A percentile compares a stretch with the other conserved stretches of the same genome.
phyloP scores from a whole-genome alignment of 2,888 invertebrate genomes.

The Itoplectis maculator region DNA sequence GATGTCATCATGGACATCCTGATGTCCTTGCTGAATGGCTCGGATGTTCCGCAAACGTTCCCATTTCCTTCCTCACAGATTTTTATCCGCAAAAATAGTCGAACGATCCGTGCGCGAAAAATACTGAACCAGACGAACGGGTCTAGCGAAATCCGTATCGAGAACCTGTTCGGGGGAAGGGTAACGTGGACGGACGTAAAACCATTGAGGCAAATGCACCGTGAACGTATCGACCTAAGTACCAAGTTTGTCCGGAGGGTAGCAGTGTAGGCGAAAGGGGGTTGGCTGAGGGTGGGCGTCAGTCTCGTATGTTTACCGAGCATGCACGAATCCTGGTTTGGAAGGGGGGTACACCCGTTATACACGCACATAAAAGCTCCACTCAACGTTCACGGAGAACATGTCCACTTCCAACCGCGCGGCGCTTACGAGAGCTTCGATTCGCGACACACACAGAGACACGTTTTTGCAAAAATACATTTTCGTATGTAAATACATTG shows the following conservation, averaged over 20 bases:
- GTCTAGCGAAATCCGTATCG: conserved; percentile 10
- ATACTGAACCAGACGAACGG: neutral
- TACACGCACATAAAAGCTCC: conserved; percentile 27
- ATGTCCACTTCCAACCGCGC: neutral
- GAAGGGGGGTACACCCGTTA: conserved; percentile 5
- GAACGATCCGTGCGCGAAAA: conserved; percentile 2
- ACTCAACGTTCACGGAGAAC: conserved; percentile 20
- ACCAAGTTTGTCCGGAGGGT: conserved; percentile 28
- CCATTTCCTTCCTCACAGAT: neutral
- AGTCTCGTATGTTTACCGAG: conserved; percentile 20
- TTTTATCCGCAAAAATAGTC: neutral
- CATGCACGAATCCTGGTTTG: conserved; percentile 41
- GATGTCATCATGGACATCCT: too few relatives aligned
- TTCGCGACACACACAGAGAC: neutral
- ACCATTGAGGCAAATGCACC: conserved; percentile 50
- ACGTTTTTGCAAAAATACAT: conserved; percentile 10
- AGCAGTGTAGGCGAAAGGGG: neutral
- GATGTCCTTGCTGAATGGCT: conserved; percentile 28
- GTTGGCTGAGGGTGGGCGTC: neutral
- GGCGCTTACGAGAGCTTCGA: neutral
- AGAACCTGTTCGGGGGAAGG: conserved; percentile 30
- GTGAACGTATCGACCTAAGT: conserved; percentile 44
- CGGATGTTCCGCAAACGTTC: conserved; percentile 50
- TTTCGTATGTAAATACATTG: conserved; percentile 6
- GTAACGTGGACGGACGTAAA: conserved; percentile 40